Evolutionary conservation across 1,140 invertebrate species (phyloP).

Genomic region (Drosophila albomicans): DNA sequence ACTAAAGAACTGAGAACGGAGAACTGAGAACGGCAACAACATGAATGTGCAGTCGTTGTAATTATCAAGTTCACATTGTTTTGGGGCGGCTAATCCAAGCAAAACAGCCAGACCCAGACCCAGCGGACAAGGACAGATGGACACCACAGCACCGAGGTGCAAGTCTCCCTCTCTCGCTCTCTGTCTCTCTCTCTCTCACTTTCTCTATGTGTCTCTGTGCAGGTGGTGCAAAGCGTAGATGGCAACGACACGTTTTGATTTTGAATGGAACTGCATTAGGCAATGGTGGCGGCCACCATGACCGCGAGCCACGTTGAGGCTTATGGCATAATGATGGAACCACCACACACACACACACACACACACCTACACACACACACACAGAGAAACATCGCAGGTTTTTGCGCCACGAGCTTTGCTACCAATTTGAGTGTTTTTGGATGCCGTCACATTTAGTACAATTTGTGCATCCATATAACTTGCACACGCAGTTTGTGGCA

Average conservation of each 20-base stretch:
- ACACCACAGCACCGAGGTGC: not conserved
- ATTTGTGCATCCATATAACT: conserved; percentile 73
- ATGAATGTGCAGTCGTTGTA: conserved; percentile 9
- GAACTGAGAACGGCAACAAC: conserved; percentile 12
- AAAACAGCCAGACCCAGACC: too few relatives aligned
- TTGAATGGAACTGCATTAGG: conserved; percentile 78
- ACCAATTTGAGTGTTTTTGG: conserved; percentile 39
- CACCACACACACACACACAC: conserved; percentile 34
- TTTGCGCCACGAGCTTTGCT: conserved; percentile 21
- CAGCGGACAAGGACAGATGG: too few relatives aligned
- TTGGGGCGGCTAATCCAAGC: conserved; percentile 36
- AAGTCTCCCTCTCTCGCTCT: not conserved
- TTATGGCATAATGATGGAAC: conserved; percentile 72
- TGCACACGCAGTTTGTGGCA: conserved; percentile 43
- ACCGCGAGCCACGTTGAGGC: conserved; percentile 38
- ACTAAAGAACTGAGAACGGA: not conserved
- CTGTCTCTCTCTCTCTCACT: too few relatives aligned
- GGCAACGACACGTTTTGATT: conserved; percentile 73
- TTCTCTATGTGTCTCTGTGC: not conserved
- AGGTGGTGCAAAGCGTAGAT: conserved; percentile 32
- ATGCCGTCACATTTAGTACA: conserved; percentile 78
- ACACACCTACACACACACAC: not conserved
- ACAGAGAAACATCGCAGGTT: not conserved
- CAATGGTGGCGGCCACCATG: conserved; percentile 8
- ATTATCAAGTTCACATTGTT: conserved; percentile 44